These are phyloP conservation scores for Drosophila repletoides DNA, from an alignment of 1,140 invertebrate species.

Conservation along the genomic window DNA sequence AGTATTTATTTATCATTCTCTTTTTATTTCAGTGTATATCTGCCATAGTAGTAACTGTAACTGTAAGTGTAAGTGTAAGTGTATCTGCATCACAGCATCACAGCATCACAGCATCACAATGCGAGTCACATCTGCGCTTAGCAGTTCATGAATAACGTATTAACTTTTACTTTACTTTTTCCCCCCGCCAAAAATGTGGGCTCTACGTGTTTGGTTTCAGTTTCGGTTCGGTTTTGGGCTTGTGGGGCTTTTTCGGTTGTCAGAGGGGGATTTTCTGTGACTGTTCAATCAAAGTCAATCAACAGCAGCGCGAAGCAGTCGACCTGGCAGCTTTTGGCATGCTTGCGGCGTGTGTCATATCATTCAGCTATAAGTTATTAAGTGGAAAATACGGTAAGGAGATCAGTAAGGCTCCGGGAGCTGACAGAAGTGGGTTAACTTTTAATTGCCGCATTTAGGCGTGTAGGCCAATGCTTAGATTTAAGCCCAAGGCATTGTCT, in stretches of 20 bases:
- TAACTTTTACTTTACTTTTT: constrained; percentile 73
- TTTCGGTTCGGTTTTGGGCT: constrained; percentile 16
- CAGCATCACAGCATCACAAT: constrained; percentile 54
- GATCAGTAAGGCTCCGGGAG: neutral
- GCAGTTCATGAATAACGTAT: constrained; percentile 81
- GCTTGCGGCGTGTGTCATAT: neutral
- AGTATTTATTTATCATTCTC: no score
- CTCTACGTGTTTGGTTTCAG: constrained; percentile 47
- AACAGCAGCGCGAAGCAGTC: constrained; percentile 6
- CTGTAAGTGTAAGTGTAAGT: constrained; percentile 28
- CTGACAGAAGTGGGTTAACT: no score
- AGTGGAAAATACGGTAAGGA: no score
- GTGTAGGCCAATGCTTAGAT: no score
- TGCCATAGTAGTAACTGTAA: no score
- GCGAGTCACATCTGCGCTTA: constrained; percentile 80
- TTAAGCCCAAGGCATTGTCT: no score
- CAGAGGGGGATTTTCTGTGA: no score
- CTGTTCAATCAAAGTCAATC: constrained; percentile 48
- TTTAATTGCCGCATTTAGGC: no score
- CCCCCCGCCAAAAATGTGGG: neutral
- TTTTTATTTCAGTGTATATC: no score
- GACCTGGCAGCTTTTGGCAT: neutral
- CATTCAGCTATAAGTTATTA: constrained; percentile 4
- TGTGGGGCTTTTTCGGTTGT: constrained; percentile 2
- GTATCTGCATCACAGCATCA: constrained; percentile 36